Conservation (phyloP, 2,797 vertebrate species). For the Arremon aurantiirostris region DNA sequence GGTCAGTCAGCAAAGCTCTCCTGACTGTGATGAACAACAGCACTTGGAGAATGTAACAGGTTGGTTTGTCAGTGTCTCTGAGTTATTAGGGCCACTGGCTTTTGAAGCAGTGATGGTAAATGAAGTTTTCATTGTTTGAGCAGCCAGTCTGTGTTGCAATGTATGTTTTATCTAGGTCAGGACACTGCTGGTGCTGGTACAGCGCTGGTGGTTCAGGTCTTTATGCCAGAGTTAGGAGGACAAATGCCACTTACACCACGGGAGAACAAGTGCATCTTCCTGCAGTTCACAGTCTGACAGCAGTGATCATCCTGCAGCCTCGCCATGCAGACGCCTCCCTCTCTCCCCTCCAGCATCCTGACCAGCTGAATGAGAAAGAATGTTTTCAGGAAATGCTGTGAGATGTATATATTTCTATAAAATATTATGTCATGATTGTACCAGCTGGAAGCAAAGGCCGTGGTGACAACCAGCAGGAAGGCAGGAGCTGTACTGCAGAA, state of each 20-base stretch:
- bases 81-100: neutral
- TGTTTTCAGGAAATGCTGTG: neutral
- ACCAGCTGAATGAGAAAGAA: neutral
- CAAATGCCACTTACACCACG: neutral
- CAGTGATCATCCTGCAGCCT: neutral
- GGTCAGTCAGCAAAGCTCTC: neutral
- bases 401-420: neutral
- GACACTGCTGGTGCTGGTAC: neutral
- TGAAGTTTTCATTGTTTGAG: neutral
- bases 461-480: neutral
- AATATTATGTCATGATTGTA: neutral
- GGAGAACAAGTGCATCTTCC: neutral
- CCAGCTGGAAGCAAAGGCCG: neutral
- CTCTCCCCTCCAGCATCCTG: neutral
- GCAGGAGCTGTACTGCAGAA: neutral
- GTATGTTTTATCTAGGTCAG: neutral
- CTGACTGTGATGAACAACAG: neutral
- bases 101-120: neutral
- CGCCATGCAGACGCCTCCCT: fast-evolving
- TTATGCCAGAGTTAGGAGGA: neutral
- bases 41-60: neutral
- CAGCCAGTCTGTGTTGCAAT: neutral
- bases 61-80: neutral
- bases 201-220: neutral
- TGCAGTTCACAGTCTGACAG: neutral